phyloP scores from a whole-genome alignment of 2,888 invertebrate species.

The Bellardia bayeri region DNA sequence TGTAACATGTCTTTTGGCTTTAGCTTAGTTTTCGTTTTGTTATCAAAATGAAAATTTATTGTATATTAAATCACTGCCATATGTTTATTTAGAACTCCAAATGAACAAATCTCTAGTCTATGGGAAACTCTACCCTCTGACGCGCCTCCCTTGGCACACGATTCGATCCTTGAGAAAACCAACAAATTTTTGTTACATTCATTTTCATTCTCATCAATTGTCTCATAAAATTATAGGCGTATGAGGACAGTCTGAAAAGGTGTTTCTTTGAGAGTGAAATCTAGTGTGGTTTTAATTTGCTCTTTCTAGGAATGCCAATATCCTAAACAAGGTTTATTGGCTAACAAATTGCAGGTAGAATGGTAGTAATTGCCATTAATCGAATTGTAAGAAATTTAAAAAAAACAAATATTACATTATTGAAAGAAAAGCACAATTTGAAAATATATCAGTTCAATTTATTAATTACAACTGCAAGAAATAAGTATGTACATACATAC shows the following conservation, averaged over 20 bases:
- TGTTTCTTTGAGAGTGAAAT: neutral
- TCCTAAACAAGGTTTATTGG: too few species aligned
- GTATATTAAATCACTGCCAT: conserved; percentile 7
- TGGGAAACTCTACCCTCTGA: neutral
- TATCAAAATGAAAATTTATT: conserved; percentile 3
- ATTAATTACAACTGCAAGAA: too few species aligned
- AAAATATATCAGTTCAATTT: too few species aligned
- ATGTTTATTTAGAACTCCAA: conserved; percentile 18
- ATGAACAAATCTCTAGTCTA: neutral
- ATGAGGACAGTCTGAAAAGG: neutral
- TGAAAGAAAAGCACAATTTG: too few species aligned
- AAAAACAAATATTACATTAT: too few species aligned
- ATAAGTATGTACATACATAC: too few species aligned
- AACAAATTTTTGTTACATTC: conserved; percentile 7
- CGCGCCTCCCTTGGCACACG: neutral
- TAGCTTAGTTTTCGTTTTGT: neutral
- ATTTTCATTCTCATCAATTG: neutral
- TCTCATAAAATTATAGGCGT: neutral
- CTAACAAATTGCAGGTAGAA: too few species aligned
- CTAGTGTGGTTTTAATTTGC: too few species aligned
- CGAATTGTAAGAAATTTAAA: too few species aligned
- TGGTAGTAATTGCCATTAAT: too few species aligned
- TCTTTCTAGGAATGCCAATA: too few species aligned
- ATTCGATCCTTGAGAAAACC: neutral
- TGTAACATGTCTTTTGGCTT: neutral